Percentiles rank a stretch among this genome's conserved stretches.
These are phyloP conservation scores for Polylopha cassiicola DNA, from an alignment of 2,888 invertebrate genomes.

Conservation along the genomic window DNA sequence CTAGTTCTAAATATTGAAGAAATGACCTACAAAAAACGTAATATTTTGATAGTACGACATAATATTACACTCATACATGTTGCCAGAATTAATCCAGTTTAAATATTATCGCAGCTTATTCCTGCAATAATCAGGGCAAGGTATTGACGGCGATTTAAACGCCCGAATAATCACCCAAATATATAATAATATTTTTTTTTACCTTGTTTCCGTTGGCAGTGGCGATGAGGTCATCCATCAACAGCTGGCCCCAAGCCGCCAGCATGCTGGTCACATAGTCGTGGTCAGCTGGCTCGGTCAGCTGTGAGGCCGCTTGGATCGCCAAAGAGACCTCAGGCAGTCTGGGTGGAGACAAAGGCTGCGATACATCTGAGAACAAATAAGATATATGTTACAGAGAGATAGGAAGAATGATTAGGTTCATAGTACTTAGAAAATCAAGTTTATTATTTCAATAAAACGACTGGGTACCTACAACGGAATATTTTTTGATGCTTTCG, in stretches of 20 bases:
- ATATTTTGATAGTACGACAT: no score
- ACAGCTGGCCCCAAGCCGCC: conserved; percentile 87
- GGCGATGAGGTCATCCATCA: conserved; percentile 83
- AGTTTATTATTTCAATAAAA: background rate
- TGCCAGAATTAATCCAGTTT: no score
- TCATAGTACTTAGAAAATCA: background rate
- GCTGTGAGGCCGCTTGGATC: conserved; percentile 74
- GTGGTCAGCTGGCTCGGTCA: conserved; percentile 77
- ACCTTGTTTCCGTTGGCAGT: conserved; percentile 79
- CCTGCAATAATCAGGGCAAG: no score
- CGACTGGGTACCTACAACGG: no score
- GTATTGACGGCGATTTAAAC: no score
- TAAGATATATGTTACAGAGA: background rate
- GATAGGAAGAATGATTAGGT: background rate
- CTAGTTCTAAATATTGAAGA: no score
- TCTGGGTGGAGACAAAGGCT: conserved; percentile 70
- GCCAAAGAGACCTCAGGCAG: conserved; percentile 80
- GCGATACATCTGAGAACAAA: conserved; percentile 48
- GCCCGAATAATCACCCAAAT: no score
- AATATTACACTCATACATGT: no score
- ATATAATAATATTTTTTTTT: conserved; percentile 11
- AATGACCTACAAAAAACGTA: no score
- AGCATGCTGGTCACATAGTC: conserved; percentile 86
- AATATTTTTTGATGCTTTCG: no score
- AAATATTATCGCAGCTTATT: no score